Evolutionary conservation across 2,797 vertebrate species (phyloP).

Genomic region (Hippoglossus hippoglossus): DNA sequence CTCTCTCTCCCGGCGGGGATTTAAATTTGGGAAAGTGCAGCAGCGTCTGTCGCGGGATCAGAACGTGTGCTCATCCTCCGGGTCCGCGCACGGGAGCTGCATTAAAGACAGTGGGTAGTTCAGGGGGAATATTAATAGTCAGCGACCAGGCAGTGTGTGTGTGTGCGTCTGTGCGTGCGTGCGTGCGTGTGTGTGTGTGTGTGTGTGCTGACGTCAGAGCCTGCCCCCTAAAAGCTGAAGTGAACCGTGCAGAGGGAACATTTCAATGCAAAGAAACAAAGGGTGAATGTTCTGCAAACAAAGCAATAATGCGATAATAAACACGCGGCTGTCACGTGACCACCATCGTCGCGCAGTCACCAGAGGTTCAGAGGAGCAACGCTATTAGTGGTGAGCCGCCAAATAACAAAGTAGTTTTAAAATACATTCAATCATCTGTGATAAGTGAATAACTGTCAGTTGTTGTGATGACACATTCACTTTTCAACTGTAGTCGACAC

Average conservation of each 20-base stretch:
- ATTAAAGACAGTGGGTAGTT: slow-evolving; percentile 15
- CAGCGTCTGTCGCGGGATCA: slow-evolving; percentile 59
- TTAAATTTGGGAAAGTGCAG: slow-evolving; percentile 68
- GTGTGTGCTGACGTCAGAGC: slow-evolving; percentile 71
- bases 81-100: slow-evolving; percentile 29
- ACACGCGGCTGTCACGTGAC: slow-evolving; percentile 30
- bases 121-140: slow-evolving; percentile 60
- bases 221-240: slow-evolving; percentile 52
- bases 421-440: too few relatives aligned
- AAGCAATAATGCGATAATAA: neutral
- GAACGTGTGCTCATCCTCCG: slow-evolving; percentile 35
- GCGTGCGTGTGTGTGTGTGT: slow-evolving; percentile 4
- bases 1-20: slow-evolving; percentile 46
- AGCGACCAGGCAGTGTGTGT: slow-evolving; percentile 27
- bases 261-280: slow-evolving; percentile 28
- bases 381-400: neutral
- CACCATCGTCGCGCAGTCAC: neutral
- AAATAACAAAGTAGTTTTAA: too few relatives aligned
- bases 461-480: too few relatives aligned
- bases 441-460: too few relatives aligned
- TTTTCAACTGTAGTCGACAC: neutral
- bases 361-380: neutral
- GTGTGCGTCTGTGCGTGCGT: slow-evolving; percentile 12
- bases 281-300: slow-evolving; percentile 15
- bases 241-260: slow-evolving; percentile 33